Percentiles rank a stretch among this genome's conserved stretches.
Conservation (phyloP, 2,888 invertebrate genomes). For the Callimorpha dominula region DNA sequence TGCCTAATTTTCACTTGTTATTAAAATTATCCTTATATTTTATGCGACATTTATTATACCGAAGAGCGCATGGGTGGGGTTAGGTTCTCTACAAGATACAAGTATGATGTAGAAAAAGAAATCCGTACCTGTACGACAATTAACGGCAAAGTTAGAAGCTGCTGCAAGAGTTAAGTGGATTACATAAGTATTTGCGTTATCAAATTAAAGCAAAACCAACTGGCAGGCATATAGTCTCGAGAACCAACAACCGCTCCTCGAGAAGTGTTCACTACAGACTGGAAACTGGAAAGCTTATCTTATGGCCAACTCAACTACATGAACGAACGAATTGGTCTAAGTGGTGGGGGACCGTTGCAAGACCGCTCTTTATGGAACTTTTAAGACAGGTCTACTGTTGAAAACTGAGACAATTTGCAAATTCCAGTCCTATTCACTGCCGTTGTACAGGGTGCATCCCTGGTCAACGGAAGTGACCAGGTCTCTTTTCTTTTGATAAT, state of each 20-base stretch:
- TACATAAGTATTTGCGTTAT: background rate
- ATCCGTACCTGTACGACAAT: background rate
- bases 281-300: background rate
- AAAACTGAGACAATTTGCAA: background rate
- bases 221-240: background rate
- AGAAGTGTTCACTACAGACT: background rate
- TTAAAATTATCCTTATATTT: too few species aligned
- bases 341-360: background rate
- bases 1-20: too few species aligned
- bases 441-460: too few species aligned
- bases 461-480: too few species aligned
- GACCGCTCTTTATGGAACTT: background rate
- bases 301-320: background rate
- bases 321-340: background rate
- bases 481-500: too few species aligned
- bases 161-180: background rate
- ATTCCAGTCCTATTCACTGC: too few species aligned
- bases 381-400: background rate
- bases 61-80: too few species aligned
- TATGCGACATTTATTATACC: too few species aligned
- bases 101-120: background rate
- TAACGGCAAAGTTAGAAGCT: background rate
- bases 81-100: background rate
- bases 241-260: background rate
- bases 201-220: background rate